phyloP scores from a whole-genome alignment of 2,888 invertebrate genomes.

The Notodonta ziczac region DNA sequence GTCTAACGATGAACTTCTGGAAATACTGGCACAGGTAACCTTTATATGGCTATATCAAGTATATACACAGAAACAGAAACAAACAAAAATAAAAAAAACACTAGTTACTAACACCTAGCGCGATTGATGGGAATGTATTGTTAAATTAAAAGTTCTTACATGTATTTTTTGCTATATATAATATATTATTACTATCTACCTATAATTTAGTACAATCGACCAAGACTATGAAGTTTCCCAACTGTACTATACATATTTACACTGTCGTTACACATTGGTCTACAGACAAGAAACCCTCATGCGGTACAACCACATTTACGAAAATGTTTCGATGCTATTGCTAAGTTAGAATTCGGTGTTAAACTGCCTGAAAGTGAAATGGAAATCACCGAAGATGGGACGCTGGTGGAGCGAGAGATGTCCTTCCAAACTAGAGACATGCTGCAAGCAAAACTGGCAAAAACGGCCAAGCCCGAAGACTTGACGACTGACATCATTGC shows the following conservation, averaged over 20 bases:
- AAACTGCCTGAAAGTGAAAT: conserved; percentile 80
- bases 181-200: no score
- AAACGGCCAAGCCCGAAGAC: conserved; percentile 71
- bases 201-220: no score
- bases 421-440: conserved; percentile 70
- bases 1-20: conserved; percentile 94
- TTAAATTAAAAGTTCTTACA: no score
- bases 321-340: conserved; percentile 95
- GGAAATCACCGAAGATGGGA: conserved; percentile 81
- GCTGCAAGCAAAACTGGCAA: conserved; percentile 71
- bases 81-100: no score
- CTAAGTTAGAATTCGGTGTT: conserved; percentile 90
- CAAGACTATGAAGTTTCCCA: no score
- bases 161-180: no score
- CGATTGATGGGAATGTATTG: no score
- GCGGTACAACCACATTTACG: conserved; percentile 95
- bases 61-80: no score
- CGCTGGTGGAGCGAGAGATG: conserved; percentile 73
- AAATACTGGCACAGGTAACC: conserved; percentile 93
- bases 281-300: conserved; percentile 93
- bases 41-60: no score
- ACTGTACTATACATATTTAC: background rate
- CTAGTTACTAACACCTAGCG: no score
- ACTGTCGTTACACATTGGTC: background rate
- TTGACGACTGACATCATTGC: conserved; percentile 93